Evolutionary conservation across 2,888 invertebrate species (phyloP), one percentile per base, ranked within the genome.

Genomic region (Eupithecia subfuscata): DNA sequence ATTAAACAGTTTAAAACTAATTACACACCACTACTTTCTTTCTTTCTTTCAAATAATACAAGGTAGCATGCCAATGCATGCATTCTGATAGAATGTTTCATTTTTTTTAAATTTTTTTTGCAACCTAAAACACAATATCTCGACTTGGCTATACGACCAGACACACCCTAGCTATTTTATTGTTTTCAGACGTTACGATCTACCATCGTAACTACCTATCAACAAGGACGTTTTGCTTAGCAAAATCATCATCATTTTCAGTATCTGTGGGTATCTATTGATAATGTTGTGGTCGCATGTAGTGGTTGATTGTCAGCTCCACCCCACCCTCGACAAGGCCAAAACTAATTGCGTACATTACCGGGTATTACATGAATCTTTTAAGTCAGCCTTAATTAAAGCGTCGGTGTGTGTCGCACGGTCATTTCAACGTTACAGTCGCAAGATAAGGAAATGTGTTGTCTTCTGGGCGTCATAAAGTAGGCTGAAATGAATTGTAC

Each of bases 261-360:
- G n/a, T 22, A 56, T 22, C 56, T 12, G 22, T 1, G 22, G 22
- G 22, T n/a, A 22, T 22, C 22, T 60, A 60, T 56, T 11, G 22
- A 25, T 60, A 25, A 37, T 7, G 37, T 37, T 37, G 7, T 37
- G 37, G 37, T 37, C 37, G 37, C 37, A 37, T 37, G 37, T 37
- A 37, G 37, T 37, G 7, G 34, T 64, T 64, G 64, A 18, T 34
- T 34, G 18, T 64, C 34, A 30, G 34, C 64, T 64, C 34, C 18
- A 64, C 14, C 12, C 12, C 25, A 25, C 60, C 60, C 67, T 76
- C 78, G 78, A 82, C 79, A 77, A 75, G 75, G 73, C 76, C 78
- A 69, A 81, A 80, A 82, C 81, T 77, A 76, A 79, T 81, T 76
- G 81, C 79, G 71, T 78, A 79, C 73, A 79, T 81, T 79, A 78